Base-by-base conservation (phyloP, 2,113 vertebrate species). In the Alosa alosa region DNA sequence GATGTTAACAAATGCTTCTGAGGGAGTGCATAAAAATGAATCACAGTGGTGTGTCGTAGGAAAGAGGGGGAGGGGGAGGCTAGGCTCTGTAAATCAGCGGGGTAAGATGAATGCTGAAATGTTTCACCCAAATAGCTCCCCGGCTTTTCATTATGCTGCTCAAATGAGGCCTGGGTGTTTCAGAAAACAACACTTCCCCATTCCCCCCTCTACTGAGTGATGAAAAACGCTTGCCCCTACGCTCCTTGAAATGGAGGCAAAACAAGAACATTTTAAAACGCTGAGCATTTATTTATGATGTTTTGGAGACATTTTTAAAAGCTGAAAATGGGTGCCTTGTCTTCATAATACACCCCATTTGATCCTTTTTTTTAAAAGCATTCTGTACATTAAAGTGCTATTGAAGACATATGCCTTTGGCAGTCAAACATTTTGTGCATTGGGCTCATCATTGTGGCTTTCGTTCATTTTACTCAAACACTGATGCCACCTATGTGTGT, bases 71-170 rank as follows among this genome's bases (percentile, higher is more conserved):
- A 9, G 31, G 25, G 85, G 89, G 4, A 64, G 39, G 17, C 41
- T 44, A 45, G 18, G 13, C 72, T 78, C 25, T 68, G 81, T 82
- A 88, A 85, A 87, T 91, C 89, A 90, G 49, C 90, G 82, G 87
- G 81, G 82, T 57, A 82, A 88, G 84, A 93, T 10, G n/a, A 87
- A 89, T 87, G 88, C 81, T 72, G 87, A 90, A 87, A 88, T 86
- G 87, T 88, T 88, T 89, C 87, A 88, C 25, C 20, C 87, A 93
- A 91, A 93, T 89, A 82, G 57, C 87, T 92, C 90, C 89, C 84
- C 86, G 78, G 85, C 89, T 88, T 91, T 91, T 91, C 87, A 93
- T 91, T 90, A 88, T 89, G 45, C 83, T 82, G 81, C 82, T 91
- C 84, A 90, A 92, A 91, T 83, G 86, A 81, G 86, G 90, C 87